Conservation (phyloP, 2,113 vertebrate genomes). For the Cranoglanis bouderius region DNA sequence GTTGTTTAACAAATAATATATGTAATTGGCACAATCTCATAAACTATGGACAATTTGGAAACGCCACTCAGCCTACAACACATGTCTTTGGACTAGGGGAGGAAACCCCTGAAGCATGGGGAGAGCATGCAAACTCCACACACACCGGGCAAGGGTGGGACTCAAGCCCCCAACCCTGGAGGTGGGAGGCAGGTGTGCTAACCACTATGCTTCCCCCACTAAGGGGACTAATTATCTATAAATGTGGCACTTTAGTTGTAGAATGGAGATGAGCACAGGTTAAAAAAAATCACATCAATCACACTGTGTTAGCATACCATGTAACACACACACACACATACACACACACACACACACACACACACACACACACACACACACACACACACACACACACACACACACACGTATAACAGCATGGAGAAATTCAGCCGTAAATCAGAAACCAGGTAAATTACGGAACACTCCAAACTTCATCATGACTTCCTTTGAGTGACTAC, state of each 20-base stretch:
- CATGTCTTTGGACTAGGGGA: no score
- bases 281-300: neutral
- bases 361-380: neutral
- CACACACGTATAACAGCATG: neutral
- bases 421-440: constrained; percentile 8
- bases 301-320: neutral
- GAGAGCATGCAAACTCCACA: no score
- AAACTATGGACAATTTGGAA: no score
- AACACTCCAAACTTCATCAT: constrained; percentile 47
- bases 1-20: neutral
- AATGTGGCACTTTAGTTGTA: neutral
- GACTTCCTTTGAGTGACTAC: constrained; percentile 45
- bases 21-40: neutral
- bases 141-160: no score
- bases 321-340: neutral
- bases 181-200: no score
- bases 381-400: neutral
- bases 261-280: neutral
- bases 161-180: no score
- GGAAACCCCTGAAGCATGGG: no score
- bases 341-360: neutral
- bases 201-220: neutral
- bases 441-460: constrained; percentile 31
- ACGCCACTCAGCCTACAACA: no score
- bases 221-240: neutral